Evolutionary conservation across 2,113 vertebrate species (phyloP).

Genomic region (Entosphenus tridentatus): DNA sequence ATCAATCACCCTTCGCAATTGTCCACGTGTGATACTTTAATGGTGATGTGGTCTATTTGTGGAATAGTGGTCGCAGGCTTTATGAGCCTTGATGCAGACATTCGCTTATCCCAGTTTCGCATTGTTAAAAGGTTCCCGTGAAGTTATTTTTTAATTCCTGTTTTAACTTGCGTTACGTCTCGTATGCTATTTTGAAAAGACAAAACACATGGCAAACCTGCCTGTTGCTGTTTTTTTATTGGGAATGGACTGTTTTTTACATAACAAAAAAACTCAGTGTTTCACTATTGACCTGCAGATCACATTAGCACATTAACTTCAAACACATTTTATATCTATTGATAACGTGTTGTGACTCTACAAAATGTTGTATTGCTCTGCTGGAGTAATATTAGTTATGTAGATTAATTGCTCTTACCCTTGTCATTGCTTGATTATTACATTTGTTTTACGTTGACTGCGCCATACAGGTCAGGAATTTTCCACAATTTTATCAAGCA

Average conservation of each 20-base stretch:
- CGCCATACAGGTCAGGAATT: slow-evolving; percentile 51
- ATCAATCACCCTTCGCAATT: too few relatives aligned
- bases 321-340: slow-evolving; percentile 14
- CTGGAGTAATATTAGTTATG: not conserved
- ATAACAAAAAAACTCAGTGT: slow-evolving; percentile 12
- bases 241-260: slow-evolving; percentile 14
- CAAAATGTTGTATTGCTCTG: not conserved
- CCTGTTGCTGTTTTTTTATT: slow-evolving; percentile 6
- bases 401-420: slow-evolving; percentile 1
- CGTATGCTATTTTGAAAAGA: too few relatives aligned
- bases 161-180: not conserved
- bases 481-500: slow-evolving; percentile 98
- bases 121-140: slow-evolving; percentile 7
- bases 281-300: too few relatives aligned
- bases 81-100: too few relatives aligned
- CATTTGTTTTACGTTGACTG: too few relatives aligned
- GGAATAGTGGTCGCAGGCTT: too few relatives aligned
- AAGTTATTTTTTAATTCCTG: slow-evolving; percentile 8
- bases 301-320: slow-evolving; percentile 11
- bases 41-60: too few relatives aligned
- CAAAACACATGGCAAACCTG: too few relatives aligned
- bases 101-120: too few relatives aligned
- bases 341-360: slow-evolving; percentile 9
- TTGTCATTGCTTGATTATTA: slow-evolving; percentile 13
- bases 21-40: too few relatives aligned